phyloP scores from a whole-genome alignment of 2,888 invertebrate species.

The Epistrophella euchroma region DNA sequence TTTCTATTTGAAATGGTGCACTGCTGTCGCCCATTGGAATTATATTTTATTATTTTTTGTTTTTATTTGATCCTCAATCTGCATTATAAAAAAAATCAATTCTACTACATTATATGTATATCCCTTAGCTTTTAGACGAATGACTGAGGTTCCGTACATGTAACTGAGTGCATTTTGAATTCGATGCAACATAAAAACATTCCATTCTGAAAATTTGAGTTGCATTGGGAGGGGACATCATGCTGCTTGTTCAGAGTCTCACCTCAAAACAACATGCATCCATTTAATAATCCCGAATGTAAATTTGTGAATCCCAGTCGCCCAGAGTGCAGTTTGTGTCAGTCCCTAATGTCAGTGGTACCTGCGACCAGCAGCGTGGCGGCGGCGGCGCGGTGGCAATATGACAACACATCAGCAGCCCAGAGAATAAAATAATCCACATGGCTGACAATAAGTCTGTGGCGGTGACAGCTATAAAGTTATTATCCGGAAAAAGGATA shows the following conservation, averaged over 20 bases:
- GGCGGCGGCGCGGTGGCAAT: no score
- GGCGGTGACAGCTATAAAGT: conserved; percentile 49
- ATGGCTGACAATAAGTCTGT: conserved; percentile 45
- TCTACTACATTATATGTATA: not conserved
- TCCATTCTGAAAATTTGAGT: conserved; percentile 7
- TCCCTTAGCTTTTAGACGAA: not conserved
- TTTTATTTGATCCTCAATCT: not conserved
- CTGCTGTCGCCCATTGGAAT: conserved; percentile 20
- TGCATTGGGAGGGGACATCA: conserved; percentile 2
- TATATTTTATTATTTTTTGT: not conserved
- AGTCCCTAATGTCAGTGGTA: not conserved
- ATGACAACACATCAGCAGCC: not conserved
- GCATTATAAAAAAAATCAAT: not conserved
- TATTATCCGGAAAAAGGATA: conserved; percentile 38
- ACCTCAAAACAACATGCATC: conserved; percentile 23
- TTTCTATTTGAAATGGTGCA: conserved; percentile 3
- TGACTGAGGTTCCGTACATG: not conserved
- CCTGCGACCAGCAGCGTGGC: no score
- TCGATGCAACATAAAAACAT: not conserved
- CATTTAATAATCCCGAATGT: not conserved
- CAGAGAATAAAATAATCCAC: conserved; percentile 38
- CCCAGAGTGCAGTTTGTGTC: not conserved
- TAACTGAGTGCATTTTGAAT: not conserved
- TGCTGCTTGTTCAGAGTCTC: not conserved
- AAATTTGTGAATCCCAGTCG: not conserved